Base-by-base conservation (phyloP, 1,140 invertebrate genomes). In the Bombus cullumanus region DNA sequence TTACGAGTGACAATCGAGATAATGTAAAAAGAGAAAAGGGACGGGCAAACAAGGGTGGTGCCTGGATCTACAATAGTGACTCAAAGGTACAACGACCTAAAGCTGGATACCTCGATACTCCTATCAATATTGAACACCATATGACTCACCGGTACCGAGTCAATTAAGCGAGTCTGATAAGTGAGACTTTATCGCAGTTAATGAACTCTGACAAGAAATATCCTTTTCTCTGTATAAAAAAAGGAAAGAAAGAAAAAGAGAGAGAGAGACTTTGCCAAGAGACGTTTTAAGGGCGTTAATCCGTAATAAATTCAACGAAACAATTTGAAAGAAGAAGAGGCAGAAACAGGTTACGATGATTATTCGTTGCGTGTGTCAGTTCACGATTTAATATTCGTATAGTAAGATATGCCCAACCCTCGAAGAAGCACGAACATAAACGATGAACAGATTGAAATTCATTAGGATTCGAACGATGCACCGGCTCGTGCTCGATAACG, bases 391-490 rank as follows among this genome's bases (percentile, higher is more conserved):
- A 85, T 85, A 85, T 85, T 85, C 76, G 77, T 25, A 13, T n/a
- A 12, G 76, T 79, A 53, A 80, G 77, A 85, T 85, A 62, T 73
- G 77, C 83, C 68, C 77, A 85, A 80, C 83, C 83, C 83, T 80
- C 47, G 31, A 37, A 25, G 12, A 10, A 43, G 15, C 37, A 37
- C 34, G 68, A 79, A 47, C 75, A 34, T 68, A 37, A 66, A 4
- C 66, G 47, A 53, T 39, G 78, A 41, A 28, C 18, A n/a, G 22
- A 13, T 62, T 71, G 39, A 62, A 86, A 86, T 81, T 86, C 81
- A 83, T 86, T 86, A 83, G 66, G 62, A 86, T 86, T 82, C 84
- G 84, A 59, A 1, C 22, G 72, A 83, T 86, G 85, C 85, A 83
- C 6, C 84, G 72, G n/a, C 57, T 57, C 77, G 77, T 81, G 77